Conservation (phyloP, 2,888 invertebrate species). For the Odontomyia ornata region DNA sequence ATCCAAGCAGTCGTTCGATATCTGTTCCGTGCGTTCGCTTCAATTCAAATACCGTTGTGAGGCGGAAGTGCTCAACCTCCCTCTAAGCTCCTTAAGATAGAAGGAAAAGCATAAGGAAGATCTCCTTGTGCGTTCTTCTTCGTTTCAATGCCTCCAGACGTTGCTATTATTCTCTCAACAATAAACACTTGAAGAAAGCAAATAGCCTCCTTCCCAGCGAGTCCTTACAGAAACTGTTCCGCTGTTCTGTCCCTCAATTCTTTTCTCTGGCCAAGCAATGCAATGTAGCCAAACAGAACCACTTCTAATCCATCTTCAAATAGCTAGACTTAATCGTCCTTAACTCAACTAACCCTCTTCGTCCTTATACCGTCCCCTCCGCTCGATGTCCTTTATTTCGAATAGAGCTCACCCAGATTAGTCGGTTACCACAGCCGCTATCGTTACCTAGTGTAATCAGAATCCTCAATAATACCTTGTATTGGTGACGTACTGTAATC, state of each 20-base stretch:
- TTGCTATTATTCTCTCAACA: slow-evolving; percentile 8
- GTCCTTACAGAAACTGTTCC: neutral
- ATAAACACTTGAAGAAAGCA: neutral
- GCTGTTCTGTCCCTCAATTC: neutral
- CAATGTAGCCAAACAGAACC: slow-evolving; percentile 36
- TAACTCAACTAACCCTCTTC: slow-evolving; percentile 26
- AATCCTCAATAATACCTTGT: slow-evolving; percentile 35
- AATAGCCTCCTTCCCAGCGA: neutral
- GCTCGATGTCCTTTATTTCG: too few relatives aligned
- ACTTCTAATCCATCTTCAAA: slow-evolving; percentile 43
- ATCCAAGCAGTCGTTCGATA: neutral
- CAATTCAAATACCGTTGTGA: too few relatives aligned
- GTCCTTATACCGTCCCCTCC: neutral
- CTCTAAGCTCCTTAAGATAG: neutral
- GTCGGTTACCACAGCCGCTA: slow-evolving; percentile 16
- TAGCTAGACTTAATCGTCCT: slow-evolving; percentile 35
- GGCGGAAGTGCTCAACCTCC: neutral
- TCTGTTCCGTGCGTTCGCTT: neutral
- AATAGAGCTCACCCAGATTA: neutral
- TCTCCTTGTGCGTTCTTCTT: neutral
- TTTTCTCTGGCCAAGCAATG: slow-evolving; percentile 2
- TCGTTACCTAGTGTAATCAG: slow-evolving; percentile 29
- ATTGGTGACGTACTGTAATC: slow-evolving; percentile 39
- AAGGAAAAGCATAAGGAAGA: neutral
- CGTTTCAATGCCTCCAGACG: neutral